Base-by-base conservation (phyloP, 1,140 invertebrate species). In the Nasonia giraulti region DNA sequence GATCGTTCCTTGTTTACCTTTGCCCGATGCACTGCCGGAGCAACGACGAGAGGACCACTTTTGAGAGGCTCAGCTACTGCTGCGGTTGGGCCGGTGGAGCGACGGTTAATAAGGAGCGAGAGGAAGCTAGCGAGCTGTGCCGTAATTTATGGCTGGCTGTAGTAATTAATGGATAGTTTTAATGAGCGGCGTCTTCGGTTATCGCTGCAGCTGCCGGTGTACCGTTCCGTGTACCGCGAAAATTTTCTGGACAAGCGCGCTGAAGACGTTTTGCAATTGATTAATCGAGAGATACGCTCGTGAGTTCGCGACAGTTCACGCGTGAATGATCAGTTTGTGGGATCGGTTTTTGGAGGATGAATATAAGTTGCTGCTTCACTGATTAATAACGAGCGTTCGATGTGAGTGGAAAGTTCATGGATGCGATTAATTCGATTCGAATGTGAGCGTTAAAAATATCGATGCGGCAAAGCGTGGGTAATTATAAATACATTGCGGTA, bases 61-160 rank as follows among this genome's bases (percentile, higher is more conserved):
- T 71, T 14, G 68, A 31, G 68, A 12, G 27, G 10, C 27, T 71
- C 68, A 62, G 6, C 6, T 5, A 55, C 20, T 7, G 20, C 17
- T 62, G 55, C 31, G 17, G 27, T 23, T n/a, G 73, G 33, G 6
- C 5, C 5, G 20, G 47, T 44, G 33, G 78, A 44, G 37, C 44
- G 10, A 12, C 50, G 78, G 31, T 69, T 80, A 68, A 62, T 68
- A 68, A 71, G 79, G 79, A 10, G 77, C 23, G 77, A 14, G 11
- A 6, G 27, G 55, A 31, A 11, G 17, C 17, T 0, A 37, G 33
- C 33, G 33, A 37, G 33, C 33, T 37, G 33, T 37, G 33, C 27
- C 2, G n/a, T 77, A 77, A 77, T 77, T 40, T 31, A 40, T 23
- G 23, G 40, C 40, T 12, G 5, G 66, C 23, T 5, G 17, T 40